Conservation (phyloP, 2,888 invertebrate genomes). For the Salpingus planirostris region DNA sequence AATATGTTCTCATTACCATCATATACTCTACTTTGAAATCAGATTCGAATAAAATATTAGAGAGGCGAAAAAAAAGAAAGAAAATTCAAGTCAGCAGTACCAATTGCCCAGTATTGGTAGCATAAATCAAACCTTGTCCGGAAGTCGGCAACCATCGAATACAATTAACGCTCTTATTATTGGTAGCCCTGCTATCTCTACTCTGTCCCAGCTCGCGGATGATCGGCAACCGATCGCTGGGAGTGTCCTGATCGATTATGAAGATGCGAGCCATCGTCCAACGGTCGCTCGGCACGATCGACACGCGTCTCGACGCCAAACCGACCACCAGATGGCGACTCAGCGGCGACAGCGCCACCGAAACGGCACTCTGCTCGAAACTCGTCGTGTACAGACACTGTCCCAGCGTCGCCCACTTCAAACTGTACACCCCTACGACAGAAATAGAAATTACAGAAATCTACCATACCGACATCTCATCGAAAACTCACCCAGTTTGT, state of each 20-base stretch:
- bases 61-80: too few species aligned
- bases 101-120: slow-evolving; percentile 76
- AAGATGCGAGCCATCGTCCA: slow-evolving; percentile 43
- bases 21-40: neutral
- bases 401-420: slow-evolving; percentile 65
- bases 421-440: slow-evolving; percentile 63
- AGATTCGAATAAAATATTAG: too few species aligned
- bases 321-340: slow-evolving; percentile 73
- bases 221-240: slow-evolving; percentile 41
- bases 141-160: slow-evolving; percentile 76
- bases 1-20: too few species aligned
- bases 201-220: slow-evolving; percentile 59
- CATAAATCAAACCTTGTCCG: slow-evolving; percentile 78
- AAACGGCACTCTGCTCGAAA: slow-evolving; percentile 72
- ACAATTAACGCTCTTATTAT: slow-evolving; percentile 70
- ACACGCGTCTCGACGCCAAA: slow-evolving; percentile 57
- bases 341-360: slow-evolving; percentile 76
- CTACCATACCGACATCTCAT: too few species aligned
- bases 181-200: slow-evolving; percentile 47
- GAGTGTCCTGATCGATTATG: slow-evolving; percentile 35
- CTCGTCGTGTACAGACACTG: slow-evolving; percentile 70
- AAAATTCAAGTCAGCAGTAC: slow-evolving; percentile 57
- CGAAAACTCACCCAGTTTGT: slow-evolving; percentile 62
- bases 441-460: too few species aligned
- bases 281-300: slow-evolving; percentile 49